phyloP scores from a whole-genome alignment of 2,113 vertebrate species.

The Scortum barcoo region DNA sequence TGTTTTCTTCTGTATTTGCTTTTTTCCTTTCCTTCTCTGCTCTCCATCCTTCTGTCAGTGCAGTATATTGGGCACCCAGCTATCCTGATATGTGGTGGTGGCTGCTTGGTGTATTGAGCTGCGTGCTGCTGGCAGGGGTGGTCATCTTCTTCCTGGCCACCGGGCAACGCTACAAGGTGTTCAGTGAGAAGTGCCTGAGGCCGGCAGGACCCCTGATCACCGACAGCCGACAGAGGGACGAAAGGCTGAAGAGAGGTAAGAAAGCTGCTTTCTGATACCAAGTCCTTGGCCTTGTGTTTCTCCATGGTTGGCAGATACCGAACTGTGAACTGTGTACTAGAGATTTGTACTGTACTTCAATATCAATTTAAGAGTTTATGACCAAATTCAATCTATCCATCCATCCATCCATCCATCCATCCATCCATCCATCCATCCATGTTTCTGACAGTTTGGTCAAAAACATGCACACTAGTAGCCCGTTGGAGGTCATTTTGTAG shows the following conservation, averaged over 20 bases:
- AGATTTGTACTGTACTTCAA: neutral
- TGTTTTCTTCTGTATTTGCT: neutral
- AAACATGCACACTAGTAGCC: too few species aligned
- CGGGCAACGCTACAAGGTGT: slow-evolving; percentile 68
- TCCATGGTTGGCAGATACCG: neutral
- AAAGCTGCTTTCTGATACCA: neutral
- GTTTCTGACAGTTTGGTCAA: too few species aligned
- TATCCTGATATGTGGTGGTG: slow-evolving; percentile 69
- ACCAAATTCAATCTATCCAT: neutral
- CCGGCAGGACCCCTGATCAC: slow-evolving; percentile 74
- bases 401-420: too few species aligned
- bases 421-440: too few species aligned
- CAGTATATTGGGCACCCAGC: neutral
- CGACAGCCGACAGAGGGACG: slow-evolving; percentile 75
- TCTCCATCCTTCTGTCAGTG: neutral
- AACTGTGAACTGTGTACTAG: neutral
- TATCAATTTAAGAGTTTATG: neutral
- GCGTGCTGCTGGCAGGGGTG: slow-evolving; percentile 18
- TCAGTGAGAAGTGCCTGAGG: slow-evolving; percentile 72
- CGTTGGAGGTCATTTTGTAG: too few species aligned
- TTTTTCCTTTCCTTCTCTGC: neutral
- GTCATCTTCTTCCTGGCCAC: slow-evolving; percentile 43
- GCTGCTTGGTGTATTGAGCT: slow-evolving; percentile 46
- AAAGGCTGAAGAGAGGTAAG: slow-evolving; percentile 85
- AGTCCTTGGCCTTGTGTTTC: neutral